Evolutionary conservation across 1,140 invertebrate genomes (phyloP), one percentile per base, ranked within the genome.

Genomic region (Physella acuta): DNA sequence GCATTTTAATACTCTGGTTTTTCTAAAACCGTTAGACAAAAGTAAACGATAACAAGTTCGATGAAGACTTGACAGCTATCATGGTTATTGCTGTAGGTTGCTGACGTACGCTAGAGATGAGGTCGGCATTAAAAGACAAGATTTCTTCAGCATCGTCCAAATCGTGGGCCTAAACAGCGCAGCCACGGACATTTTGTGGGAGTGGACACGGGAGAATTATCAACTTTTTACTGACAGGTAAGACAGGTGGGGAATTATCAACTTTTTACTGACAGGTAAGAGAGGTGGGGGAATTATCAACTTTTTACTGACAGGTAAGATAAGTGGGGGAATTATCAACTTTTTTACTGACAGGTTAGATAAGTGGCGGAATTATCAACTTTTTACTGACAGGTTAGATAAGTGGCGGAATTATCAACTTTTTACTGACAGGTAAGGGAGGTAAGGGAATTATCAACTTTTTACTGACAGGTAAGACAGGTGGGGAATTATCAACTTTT

Each of bases 171-270:
- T 53, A 0, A 95, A 95, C 82, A 90, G 92, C 0, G 85, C 89
- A 3, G 94, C 93, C 8, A 89, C 89, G 0, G 81, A 86, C 0
- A 77, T 94, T 0, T 89, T 93, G 0, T 97, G 94, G 94, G 89
- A 92, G 76, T 93, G 92, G 85, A 89, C 94, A 0, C 88, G 78
- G 33, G 68, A 77, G 16, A 81, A 84, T 63, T 85, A 76, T 75
- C 61, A 76, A 26, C 55, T 72, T 5, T 70, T 85, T 26, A 75
- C 82, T 0, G 68, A 76, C 59, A 82, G 87, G 89, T 89, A 81
- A 76, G 65, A 20, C 8, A 44, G 20, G 8, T 11, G 39, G 8
- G 20, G 20, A 44, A 44, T 20, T 44, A 44, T 44, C 20, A 44
- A 8, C 20, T n/a, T n/a, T n/a, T n/a, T n/a, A n/a, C n/a, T n/a